Percentiles rank a stretch among this genome's conserved stretches.
phyloP scores from a whole-genome alignment of 2,113 vertebrate genomes.

The Daboia siamensis region DNA sequence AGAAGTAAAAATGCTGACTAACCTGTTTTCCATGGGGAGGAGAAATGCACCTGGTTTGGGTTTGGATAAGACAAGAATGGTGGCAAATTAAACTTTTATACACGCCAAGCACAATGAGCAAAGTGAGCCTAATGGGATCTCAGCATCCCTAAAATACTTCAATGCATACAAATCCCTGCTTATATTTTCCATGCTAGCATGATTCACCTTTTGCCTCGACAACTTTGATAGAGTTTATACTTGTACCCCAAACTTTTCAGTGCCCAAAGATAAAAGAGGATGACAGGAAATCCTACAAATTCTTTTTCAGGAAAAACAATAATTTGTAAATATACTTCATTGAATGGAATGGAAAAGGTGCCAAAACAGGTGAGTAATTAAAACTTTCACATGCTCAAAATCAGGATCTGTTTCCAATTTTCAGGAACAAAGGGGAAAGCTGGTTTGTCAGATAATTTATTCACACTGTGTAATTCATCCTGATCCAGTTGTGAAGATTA shows the following conservation, averaged over 20 bases:
- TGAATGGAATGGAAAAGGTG: neutral
- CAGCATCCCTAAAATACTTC: neutral
- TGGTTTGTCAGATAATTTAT: slow-evolving; percentile 25
- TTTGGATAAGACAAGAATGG: neutral
- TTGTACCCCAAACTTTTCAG: neutral
- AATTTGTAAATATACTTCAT: neutral
- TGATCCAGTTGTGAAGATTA: slow-evolving; percentile 40
- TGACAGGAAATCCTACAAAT: neutral
- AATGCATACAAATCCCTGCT: neutral
- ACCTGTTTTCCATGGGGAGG: neutral
- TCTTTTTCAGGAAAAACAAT: neutral
- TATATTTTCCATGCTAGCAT: neutral
- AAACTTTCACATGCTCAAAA: slow-evolving; percentile 14
- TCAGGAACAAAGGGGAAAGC: neutral
- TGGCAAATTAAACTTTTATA: neutral
- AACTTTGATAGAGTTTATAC: neutral
- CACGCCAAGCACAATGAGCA: neutral
- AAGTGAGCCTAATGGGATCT: neutral
- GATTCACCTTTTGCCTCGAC: neutral
- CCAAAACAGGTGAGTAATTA: neutral
- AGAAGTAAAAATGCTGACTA: neutral
- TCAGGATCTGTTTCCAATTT: slow-evolving; percentile 7
- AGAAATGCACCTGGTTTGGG: neutral
- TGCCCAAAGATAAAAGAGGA: neutral
- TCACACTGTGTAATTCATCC: slow-evolving; percentile 28